A percentile compares a stretch with the other conserved stretches of the same genome.
These are phyloP conservation scores for Sisyra terminalis DNA, from an alignment of 2,888 invertebrate species.

Conservation along the genomic window DNA sequence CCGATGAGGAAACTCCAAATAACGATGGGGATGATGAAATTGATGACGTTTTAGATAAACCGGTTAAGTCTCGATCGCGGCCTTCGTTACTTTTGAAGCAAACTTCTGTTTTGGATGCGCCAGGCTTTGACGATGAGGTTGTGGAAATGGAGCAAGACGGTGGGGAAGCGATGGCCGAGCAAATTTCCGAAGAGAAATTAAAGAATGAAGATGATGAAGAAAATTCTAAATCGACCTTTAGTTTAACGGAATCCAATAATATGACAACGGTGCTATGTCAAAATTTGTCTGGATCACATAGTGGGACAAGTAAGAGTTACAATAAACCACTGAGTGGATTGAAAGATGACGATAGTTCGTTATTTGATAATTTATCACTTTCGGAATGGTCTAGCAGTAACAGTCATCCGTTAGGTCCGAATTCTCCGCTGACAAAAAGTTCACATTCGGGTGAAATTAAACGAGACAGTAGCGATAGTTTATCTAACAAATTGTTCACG, in stretches of 20 bases:
- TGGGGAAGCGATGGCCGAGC: constrained; percentile 18
- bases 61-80: neutral
- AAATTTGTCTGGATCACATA: constrained; percentile 53
- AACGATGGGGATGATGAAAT: neutral
- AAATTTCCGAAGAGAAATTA: constrained; percentile 1
- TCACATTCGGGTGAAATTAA: constrained; percentile 14
- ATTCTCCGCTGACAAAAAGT: constrained; percentile 20
- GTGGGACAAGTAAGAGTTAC: constrained; percentile 32
- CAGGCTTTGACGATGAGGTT: constrained; percentile 26
- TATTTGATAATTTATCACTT: constrained; percentile 57
- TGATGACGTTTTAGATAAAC: neutral
- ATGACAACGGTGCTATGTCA: constrained; percentile 72
- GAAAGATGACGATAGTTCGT: constrained; percentile 64
- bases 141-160: neutral
- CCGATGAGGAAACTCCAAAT: constrained; percentile 14
- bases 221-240: constrained; percentile 37
- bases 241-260: constrained; percentile 73
- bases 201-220: neutral
- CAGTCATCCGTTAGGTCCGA: constrained; percentile 43
- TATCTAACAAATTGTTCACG: constrained; percentile 21
- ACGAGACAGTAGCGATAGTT: constrained; percentile 9
- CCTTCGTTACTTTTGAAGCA: constrained; percentile 14
- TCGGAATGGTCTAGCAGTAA: constrained; percentile 74
- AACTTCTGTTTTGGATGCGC: constrained; percentile 24
- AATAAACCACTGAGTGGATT: constrained; percentile 41